phyloP scores from a whole-genome alignment of 2,797 vertebrate species.

The Squalus acanthias region DNA sequence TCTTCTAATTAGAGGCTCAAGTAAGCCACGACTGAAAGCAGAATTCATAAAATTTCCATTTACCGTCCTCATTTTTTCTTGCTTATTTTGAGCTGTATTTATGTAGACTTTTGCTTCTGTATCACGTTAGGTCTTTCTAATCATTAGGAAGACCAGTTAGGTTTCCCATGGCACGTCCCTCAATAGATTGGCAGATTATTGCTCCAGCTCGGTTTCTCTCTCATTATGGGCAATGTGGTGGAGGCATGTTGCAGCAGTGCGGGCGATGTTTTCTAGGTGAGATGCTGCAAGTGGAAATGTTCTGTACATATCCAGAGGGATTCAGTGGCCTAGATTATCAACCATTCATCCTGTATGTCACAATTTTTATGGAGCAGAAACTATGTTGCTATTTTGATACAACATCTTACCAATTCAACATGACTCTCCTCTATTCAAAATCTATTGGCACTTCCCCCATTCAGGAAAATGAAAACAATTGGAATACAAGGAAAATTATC shows the following conservation, averaged over 20 bases:
- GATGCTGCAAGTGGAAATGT: neutral
- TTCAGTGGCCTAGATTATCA: conserved; percentile 9
- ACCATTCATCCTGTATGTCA: neutral
- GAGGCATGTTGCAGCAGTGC: neutral
- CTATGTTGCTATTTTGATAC: neutral
- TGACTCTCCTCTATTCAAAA: neutral
- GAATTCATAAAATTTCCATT: neutral
- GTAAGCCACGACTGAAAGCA: neutral
- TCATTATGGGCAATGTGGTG: too few relatives aligned
- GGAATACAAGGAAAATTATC: neutral
- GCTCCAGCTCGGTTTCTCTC: neutral
- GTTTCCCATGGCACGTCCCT: neutral
- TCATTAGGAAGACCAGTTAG: neutral
- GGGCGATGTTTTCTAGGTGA: neutral
- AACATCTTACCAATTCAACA: neutral
- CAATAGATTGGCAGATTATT: neutral
- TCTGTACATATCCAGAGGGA: conserved; percentile 7
- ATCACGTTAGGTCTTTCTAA: neutral
- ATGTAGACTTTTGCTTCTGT: neutral
- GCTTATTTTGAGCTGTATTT: neutral
- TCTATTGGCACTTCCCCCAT: neutral
- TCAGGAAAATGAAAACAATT: neutral
- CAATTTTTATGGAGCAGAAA: neutral
- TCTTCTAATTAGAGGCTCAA: neutral
- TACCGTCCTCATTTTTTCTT: neutral